A percentile compares a stretch with the other conserved stretches of the same genome.
phyloP scores from a whole-genome alignment of 2,113 vertebrate genomes.

The Nothoprocta perdicaria region DNA sequence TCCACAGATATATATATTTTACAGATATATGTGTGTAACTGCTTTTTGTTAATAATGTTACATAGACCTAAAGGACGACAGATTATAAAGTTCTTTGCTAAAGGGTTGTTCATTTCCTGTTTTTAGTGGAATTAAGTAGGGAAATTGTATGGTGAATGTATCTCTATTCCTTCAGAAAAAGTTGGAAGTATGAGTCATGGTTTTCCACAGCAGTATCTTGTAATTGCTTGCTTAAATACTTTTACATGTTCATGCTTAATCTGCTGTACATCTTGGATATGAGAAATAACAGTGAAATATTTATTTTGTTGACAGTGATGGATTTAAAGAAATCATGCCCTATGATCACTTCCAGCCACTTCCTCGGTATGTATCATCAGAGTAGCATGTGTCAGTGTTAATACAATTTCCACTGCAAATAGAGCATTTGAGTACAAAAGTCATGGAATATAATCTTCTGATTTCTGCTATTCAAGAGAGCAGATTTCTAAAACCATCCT shows the following conservation, averaged over 20 bases:
- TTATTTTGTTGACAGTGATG: constrained; percentile 85
- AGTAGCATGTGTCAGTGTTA: not conserved
- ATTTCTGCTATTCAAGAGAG: not conserved
- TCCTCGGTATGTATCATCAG: constrained; percentile 85
- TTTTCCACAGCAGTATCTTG: not conserved
- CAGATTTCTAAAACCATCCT: not conserved
- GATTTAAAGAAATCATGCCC: constrained; percentile 96
- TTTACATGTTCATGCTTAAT: too few species aligned
- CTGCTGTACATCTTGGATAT: not conserved
- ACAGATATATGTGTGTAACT: not conserved
- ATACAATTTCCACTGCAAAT: not conserved
- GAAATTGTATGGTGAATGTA: not conserved
- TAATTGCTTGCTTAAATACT: not conserved
- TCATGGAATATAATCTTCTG: not conserved
- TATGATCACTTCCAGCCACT: constrained; percentile 96
- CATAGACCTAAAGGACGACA: not conserved
- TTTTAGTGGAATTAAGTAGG: not conserved
- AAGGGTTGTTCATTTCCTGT: not conserved
- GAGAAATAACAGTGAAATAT: constrained; percentile 31
- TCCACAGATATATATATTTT: not conserved
- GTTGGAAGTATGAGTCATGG: not conserved
- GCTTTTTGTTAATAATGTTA: not conserved
- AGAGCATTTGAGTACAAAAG: not conserved
- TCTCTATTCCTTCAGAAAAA: not conserved
- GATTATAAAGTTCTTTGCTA: not conserved